Base-by-base conservation (phyloP, 2,113 vertebrate genomes). In the Brachyistius frenatus region DNA sequence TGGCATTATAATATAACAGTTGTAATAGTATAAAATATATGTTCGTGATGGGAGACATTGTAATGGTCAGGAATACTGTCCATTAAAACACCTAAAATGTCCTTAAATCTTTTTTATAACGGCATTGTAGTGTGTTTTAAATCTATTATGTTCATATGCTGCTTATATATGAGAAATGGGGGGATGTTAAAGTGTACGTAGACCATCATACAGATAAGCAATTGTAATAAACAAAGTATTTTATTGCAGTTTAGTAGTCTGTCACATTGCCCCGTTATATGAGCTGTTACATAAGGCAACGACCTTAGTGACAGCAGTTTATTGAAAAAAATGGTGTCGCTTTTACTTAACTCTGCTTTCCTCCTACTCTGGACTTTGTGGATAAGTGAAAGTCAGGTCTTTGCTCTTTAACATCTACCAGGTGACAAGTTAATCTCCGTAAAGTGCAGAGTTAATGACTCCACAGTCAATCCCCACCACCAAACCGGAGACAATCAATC, bases 351-450 rank as follows among this genome's bases (percentile, higher is more conserved):
- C 35, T 46, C 50, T 63, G 71, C 66, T 62, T 55, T 67, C 63
- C 67, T 66, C 56, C 39, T 65, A 32, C 73, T 88, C 60, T n/a
- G 76, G 23, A 86, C 85, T 78, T 76, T 67, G 64, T 60, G 44
- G 80, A 84, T 88, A 72, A 86, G 75, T 72, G 16, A 62, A 81
- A 79, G 80, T 81, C 73, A 52, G 66, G 67, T 76, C 44, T 69
- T 66, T 84, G 76, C 67, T 82, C 41, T 81, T 69, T 71, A 77
- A 71, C 62, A 57, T 78, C 86, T 74, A 78, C 83, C 61, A 84
- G 86, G 91, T 91, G 91, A 92, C 81, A 92, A 90, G 79, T 89
- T 91, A 90, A 92, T 90, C 86, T 90, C 68, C 84, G 76, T 80
- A 75, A 91, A 91, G 87, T 80, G 81, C 73, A 77, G 58, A 73